Evolutionary conservation across 2,888 invertebrate species (phyloP).

Genomic region (Drosophila subquinaria): DNA sequence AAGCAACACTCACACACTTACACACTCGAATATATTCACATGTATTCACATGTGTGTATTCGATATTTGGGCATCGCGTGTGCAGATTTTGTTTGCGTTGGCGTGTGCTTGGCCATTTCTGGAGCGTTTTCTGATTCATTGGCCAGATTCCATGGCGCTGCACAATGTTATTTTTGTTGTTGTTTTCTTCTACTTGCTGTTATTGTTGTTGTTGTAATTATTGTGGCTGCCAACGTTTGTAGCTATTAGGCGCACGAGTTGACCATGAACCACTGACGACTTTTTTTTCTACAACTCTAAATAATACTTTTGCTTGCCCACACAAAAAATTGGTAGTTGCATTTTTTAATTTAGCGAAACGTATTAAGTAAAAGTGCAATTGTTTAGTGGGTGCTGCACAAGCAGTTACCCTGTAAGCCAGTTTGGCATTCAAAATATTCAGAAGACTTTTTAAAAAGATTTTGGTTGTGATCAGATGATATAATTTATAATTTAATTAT

Average conservation of each 20-base stretch:
- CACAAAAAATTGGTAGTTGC: conserved; percentile 31
- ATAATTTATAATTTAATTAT: no score
- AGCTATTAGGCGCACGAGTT: conserved; percentile 74
- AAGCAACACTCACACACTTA: conserved; percentile 7
- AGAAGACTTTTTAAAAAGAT: no score
- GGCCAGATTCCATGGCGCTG: conserved; percentile 73
- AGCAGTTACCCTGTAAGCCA: conserved; percentile 5
- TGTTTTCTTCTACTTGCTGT: conserved; percentile 5
- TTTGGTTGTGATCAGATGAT: no score
- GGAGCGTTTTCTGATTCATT: conserved; percentile 67
- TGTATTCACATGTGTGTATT: not conserved
- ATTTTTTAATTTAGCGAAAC: conserved; percentile 12
- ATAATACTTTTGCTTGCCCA: conserved; percentile 49
- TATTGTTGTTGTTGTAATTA: conserved; percentile 55
- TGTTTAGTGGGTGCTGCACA: not conserved
- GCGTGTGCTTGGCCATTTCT: conserved; percentile 69
- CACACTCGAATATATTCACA: no score
- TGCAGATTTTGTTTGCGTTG: conserved; percentile 67
- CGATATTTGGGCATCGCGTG: conserved; percentile 67
- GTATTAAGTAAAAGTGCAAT: conserved; percentile 41
- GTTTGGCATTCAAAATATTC: not conserved
- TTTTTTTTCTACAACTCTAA: conserved; percentile 26
- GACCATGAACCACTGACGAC: conserved; percentile 74
- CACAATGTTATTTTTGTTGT: conserved; percentile 54
- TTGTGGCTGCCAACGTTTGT: conserved; percentile 58